Evolutionary conservation across 2,113 vertebrate genomes (phyloP), one percentile per base, ranked within the genome.

Genomic region (Epinephelus lanceolatus): DNA sequence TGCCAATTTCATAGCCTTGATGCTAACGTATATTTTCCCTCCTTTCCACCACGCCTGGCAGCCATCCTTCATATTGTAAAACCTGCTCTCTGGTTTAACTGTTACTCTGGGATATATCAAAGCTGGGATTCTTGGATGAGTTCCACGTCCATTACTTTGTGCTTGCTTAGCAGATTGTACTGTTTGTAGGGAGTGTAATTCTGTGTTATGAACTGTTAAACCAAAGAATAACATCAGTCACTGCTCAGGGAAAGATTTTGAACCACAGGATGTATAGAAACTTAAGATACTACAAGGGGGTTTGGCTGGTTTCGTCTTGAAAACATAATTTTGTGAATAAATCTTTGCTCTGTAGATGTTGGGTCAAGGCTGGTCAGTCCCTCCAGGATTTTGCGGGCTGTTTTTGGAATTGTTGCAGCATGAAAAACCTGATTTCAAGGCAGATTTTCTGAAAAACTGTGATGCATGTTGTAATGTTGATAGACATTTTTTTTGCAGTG

Each of bases 31-130:
- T 10, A 55, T 56, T 68, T 69, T n/a, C 57, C 71, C 17, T 59
- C 40, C 49, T 60, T 37, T 67, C 83, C 60, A 65, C 77, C 13
- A 15, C 15, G 47, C 71, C 76, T 86, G 83, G 76, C 81, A 86
- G 71, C 67, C 66, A 23, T 77, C 59, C 68, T 27, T 85, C 56
- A 80, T 23, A 71, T 66, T 80, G 69, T 86, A 78, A 88, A 90
- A 83, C 27, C 17, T 55, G n/a, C 69, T 76, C 60, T 62, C 78
- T 81, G 84, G 14, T 90, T 91, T 87, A 83, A 80, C 23, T 53
- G 60, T 87, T 75, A 86, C 85, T 83, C 84, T 87, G 89, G 77
- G 88, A 87, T 52, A 56, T 75, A 84, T 91, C 88, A 81, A 68
- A 80, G 51, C 52, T 52, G 47, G 73, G 71, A 65, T 55, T 81